Conservation (phyloP, 2,113 vertebrate species). For the Romanogobio albipinnatus region DNA sequence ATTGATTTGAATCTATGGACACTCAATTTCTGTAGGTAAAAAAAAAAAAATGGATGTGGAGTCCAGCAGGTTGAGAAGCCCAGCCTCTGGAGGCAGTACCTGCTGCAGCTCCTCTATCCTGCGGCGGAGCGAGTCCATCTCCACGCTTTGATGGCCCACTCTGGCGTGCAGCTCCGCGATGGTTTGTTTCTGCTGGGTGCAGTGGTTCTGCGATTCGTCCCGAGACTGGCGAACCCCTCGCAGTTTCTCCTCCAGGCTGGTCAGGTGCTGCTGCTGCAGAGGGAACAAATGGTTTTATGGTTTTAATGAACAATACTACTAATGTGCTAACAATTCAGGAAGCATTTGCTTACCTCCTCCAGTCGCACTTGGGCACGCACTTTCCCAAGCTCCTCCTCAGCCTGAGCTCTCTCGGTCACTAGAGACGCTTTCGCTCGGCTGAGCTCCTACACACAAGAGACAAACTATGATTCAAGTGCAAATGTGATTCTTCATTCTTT, state of each 20-base stretch:
- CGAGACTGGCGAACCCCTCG: conserved; percentile 77
- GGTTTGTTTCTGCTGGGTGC: conserved; percentile 85
- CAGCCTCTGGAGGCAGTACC: conserved; percentile 61
- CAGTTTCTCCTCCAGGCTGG: conserved; percentile 87
- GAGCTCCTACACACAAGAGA: conserved; percentile 79
- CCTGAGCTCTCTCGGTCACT: conserved; percentile 78
- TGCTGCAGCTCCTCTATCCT: conserved; percentile 86
- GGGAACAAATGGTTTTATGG: too few relatives aligned
- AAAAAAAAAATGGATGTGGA: too few relatives aligned
- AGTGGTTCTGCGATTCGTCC: conserved; percentile 84
- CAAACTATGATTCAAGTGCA: too few relatives aligned
- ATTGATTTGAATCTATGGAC: too few relatives aligned
- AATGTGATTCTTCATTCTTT: neutral
- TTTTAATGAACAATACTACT: neutral
- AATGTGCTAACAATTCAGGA: too few relatives aligned
- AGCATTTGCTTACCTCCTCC: conserved; percentile 80
- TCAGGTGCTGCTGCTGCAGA: conserved; percentile 83
- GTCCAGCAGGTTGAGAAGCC: too few relatives aligned
- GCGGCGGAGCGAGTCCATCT: conserved; percentile 79
- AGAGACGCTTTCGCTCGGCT: conserved; percentile 78
- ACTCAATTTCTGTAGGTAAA: too few relatives aligned
- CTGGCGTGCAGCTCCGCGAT: conserved; percentile 81
- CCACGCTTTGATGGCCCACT: conserved; percentile 77
- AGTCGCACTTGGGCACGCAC: conserved; percentile 78
- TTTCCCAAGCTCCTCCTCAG: conserved; percentile 85